Evolutionary conservation across 2,888 invertebrate genomes (phyloP).

Genomic region (Cactoblastis cactorum): DNA sequence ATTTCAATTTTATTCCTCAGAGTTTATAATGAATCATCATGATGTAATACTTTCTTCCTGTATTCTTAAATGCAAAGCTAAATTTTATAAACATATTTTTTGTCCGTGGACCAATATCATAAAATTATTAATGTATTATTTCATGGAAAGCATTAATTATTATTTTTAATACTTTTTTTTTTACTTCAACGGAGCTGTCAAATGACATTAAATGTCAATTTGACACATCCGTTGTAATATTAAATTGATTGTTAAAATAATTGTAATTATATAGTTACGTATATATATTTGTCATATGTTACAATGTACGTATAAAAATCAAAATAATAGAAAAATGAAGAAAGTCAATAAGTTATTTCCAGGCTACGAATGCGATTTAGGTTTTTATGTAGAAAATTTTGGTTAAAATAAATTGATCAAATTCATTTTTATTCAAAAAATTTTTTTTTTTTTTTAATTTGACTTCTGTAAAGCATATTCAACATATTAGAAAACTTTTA

Average conservation of each 20-base stretch:
- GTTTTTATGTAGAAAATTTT: not conserved
- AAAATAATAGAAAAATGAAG: conserved; percentile 21
- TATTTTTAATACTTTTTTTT: not conserved
- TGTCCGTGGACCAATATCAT: conserved; percentile 2
- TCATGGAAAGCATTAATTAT: not conserved
- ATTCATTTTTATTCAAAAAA: too few relatives aligned
- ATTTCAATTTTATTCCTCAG: not conserved
- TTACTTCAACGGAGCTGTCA: not conserved
- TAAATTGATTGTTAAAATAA: conserved; percentile 8
- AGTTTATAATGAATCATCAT: not conserved
- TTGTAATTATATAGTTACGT: conserved; percentile 15
- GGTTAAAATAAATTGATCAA: not conserved
- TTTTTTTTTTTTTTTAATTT: too few relatives aligned
- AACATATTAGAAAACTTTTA: too few relatives aligned
- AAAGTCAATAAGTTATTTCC: conserved; percentile 28
- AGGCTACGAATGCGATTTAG: conserved; percentile 34
- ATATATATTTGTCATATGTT: conserved; percentile 9
- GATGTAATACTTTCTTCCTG: not conserved
- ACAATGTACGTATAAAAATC: not conserved
- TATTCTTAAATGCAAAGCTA: not conserved
- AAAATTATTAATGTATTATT: not conserved
- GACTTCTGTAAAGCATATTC: too few relatives aligned
- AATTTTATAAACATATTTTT: not conserved
- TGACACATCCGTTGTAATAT: conserved; percentile 10
- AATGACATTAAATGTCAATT: conserved; percentile 11